Conservation (phyloP, 1,140 invertebrate species). For the Drosophila mayri region DNA sequence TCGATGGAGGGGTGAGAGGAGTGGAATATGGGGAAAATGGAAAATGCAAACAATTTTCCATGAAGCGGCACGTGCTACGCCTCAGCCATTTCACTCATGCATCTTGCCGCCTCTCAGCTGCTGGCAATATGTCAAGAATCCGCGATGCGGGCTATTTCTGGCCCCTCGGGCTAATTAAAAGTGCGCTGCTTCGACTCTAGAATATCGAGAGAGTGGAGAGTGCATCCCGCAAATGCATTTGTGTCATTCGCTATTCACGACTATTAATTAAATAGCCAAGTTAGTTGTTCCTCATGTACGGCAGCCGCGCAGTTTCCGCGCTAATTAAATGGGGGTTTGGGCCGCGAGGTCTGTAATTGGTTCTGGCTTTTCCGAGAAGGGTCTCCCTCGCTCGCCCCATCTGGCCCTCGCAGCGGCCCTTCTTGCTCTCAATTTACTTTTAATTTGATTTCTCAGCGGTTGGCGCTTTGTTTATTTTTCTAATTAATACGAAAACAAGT, state of each 20-base stretch:
- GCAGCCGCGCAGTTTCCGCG: conserved; percentile 1
- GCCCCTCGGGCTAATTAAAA: conserved; percentile 67
- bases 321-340: conserved; percentile 37
- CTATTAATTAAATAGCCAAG: conserved; percentile 69
- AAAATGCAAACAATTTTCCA: conserved; percentile 75
- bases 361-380: conserved; percentile 38
- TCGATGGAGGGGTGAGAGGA: neutral
- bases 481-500: conserved; percentile 72
- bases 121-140: conserved; percentile 83
- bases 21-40: conserved; percentile 18
- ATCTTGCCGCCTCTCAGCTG: conserved; percentile 59
- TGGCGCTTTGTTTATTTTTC: conserved; percentile 58
- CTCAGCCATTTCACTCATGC: conserved; percentile 55
- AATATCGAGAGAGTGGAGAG: conserved; percentile 27
- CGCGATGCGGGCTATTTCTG: conserved; percentile 62
- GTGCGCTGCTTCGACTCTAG: conserved; percentile 55
- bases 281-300: conserved; percentile 3
- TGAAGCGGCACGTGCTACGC: conserved; percentile 68
- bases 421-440: conserved; percentile 59
- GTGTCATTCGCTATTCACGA: conserved; percentile 68
- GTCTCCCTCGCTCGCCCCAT: neutral
- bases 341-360: conserved; percentile 48
- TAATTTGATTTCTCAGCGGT: conserved; percentile 66
- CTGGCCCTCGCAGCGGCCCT: conserved; percentile 7
- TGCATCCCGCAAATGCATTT: conserved; percentile 59